Conservation (phyloP, 2,888 invertebrate species). For the Onthophagus sagittarius region DNA sequence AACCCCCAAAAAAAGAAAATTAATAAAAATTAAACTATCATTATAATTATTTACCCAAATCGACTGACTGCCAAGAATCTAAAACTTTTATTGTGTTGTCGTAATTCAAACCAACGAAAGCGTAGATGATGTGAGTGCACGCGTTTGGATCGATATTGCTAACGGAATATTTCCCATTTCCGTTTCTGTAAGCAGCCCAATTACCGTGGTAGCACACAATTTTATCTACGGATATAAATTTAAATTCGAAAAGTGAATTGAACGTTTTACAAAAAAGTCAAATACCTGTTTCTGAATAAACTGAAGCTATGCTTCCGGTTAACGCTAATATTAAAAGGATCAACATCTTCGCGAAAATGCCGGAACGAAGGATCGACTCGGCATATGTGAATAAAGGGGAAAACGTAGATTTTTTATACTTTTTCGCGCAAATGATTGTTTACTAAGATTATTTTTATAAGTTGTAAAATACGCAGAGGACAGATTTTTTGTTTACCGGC, state of each 20-base stretch:
- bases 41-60: slow-evolving; percentile 46
- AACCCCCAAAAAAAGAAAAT: not conserved
- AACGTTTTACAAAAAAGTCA: not conserved
- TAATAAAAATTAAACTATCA: not conserved
- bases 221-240: slow-evolving; percentile 50
- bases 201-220: slow-evolving; percentile 73
- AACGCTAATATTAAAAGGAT: not conserved
- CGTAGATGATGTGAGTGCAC: slow-evolving; percentile 73
- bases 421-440: not conserved
- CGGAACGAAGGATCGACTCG: not conserved
- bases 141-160: slow-evolving; percentile 61
- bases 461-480: not conserved
- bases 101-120: slow-evolving; percentile 63
- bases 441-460: not conserved
- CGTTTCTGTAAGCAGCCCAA: slow-evolving; percentile 69
- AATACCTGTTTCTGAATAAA: not conserved
- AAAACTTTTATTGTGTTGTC: slow-evolving; percentile 54
- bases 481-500: not conserved
- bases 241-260: not conserved
- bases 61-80: slow-evolving; percentile 58
- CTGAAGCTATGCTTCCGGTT: not conserved
- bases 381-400: not conserved
- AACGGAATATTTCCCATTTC: slow-evolving; percentile 63
- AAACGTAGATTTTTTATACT: not conserved
- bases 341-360: not conserved